phyloP scores from a whole-genome alignment of 2,888 invertebrate species.

The Tipula confusa region DNA sequence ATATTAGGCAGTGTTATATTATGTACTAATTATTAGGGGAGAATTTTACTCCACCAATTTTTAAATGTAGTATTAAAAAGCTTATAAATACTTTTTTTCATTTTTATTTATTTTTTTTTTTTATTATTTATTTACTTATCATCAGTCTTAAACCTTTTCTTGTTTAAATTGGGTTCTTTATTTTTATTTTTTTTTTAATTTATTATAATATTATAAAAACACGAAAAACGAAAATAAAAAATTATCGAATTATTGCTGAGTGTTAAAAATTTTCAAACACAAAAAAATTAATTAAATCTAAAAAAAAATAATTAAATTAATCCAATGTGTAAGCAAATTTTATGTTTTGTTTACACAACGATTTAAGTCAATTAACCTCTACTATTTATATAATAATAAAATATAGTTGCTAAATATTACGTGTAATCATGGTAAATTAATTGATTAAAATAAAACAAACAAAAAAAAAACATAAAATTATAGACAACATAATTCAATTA shows the following conservation, averaged over 20 bases:
- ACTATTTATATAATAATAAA: background rate
- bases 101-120: no score
- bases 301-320: background rate
- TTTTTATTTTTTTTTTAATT: background rate
- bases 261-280: background rate
- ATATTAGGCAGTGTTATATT: background rate
- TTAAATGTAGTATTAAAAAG: background rate
- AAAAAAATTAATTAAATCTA: background rate
- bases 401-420: background rate
- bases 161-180: background rate
- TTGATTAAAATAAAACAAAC: background rate
- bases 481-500: background rate
- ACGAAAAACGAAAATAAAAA: background rate
- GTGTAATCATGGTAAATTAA: background rate
- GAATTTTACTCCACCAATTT: background rate
- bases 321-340: background rate
- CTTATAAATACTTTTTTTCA: background rate
- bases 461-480: background rate
- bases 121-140: no score
- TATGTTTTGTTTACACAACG: background rate
- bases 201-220: background rate
- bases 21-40: background rate
- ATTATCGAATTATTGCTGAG: background rate
- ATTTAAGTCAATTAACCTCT: background rate
- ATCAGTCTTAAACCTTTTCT: background rate